Base-by-base conservation (phyloP, 2,888 invertebrate species). In the Chymomyza caudatula region DNA sequence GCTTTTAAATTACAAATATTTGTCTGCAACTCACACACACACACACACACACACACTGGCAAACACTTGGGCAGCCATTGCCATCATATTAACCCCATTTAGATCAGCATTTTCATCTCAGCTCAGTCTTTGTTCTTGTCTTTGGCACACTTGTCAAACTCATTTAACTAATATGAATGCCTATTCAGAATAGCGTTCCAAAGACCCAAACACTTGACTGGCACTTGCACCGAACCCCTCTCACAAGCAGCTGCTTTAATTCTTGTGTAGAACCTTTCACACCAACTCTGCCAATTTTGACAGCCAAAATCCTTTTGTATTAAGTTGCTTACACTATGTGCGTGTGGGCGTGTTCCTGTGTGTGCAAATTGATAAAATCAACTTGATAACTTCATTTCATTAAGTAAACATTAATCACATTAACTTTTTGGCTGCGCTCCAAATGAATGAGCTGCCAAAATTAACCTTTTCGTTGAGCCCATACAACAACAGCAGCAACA, bases 301-400 rank as follows among this genome's bases (percentile, higher is more conserved):
- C 73, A 78, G 69, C 69, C 29, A 1, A 37, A 37, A 37, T 1
- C 29, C 29, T 37, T 37, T 37, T 37, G 29, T 37, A 37, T 37
- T 37, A 37, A 37, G 11, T 37, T n/a, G n/a, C 29, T 11, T 4
- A 8, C 8, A 37, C 11, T 37, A 37, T 37, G 29, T 37, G 29
- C 6, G 29, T 37, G 29, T 37, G 29, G 29, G 29, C 29, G 29
- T 37, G 49, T 44, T 15, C n/a, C 29, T 25, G 77, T 58, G 69
- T 74, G 71, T 65, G 76, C 59, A 81, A 85, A 84, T 85, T 83
- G 86, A 83, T 83, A 85, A 77, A 83, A 85, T 83, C 84, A 84
- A 81, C 86, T 83, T 83, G 81, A 83, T 85, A 83, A 83, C 84
- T 83, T 83, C 81, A 83, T 85, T 83, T 83, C 82, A 83, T 83